phyloP scores from a whole-genome alignment of 2,113 vertebrate species.

The Rafetus swinhoei region DNA sequence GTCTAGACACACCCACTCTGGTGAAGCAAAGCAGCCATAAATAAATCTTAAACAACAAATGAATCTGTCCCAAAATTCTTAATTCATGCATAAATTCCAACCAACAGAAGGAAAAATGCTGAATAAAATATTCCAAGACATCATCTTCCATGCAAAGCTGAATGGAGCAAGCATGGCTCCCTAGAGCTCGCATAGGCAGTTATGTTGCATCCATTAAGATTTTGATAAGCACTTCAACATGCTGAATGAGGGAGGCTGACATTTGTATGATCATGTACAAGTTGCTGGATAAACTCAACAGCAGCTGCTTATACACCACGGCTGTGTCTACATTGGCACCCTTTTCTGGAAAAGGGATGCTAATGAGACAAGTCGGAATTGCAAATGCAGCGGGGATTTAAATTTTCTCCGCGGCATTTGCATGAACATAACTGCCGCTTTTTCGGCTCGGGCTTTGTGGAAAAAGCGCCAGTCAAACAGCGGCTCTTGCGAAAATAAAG shows the following conservation, averaged over 20 bases:
- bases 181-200: not conserved
- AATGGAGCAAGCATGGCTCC: accelerated
- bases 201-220: not conserved
- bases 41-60: not conserved
- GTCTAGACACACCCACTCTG: not conserved
- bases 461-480: too few species aligned
- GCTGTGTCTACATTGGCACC: too few species aligned
- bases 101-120: not conserved
- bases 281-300: not conserved
- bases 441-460: too few species aligned
- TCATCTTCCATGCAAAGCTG: not conserved
- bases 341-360: too few species aligned
- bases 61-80: not conserved
- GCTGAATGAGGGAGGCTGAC: not conserved
- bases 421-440: too few species aligned
- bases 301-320: not conserved
- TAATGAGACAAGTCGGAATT: too few species aligned
- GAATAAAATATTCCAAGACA: not conserved
- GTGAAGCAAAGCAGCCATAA: not conserved
- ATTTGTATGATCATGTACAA: not conserved
- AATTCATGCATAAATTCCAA: constrained; percentile 21
- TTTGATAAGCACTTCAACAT: not conserved
- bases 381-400: too few species aligned
- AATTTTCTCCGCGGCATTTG: too few species aligned
- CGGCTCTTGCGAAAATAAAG: too few species aligned